Conservation (phyloP, 2,888 invertebrate genomes). For the Cryptops parisi region DNA sequence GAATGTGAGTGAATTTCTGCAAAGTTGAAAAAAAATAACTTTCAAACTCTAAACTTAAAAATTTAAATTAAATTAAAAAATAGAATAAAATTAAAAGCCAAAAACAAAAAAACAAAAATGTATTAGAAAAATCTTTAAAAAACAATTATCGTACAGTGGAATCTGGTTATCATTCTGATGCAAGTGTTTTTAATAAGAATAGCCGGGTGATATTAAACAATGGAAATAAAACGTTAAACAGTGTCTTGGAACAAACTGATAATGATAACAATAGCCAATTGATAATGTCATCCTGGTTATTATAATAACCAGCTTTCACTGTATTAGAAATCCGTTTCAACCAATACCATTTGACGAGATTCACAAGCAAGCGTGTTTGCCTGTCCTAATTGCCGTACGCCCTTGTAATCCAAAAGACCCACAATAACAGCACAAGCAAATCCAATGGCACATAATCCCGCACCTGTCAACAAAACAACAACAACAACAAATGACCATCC, state of each 20-base stretch:
- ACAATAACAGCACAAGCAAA: conserved; percentile 31
- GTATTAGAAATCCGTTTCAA: too few species aligned
- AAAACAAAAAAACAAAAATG: not conserved
- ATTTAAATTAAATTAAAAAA: too few species aligned
- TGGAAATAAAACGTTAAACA: too few species aligned
- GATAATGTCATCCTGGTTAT: too few species aligned
- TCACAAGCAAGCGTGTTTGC: not conserved
- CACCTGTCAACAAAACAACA: conserved; percentile 24
- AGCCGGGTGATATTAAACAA: too few species aligned
- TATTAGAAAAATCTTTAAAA: not conserved
- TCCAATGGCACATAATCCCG: conserved; percentile 31
- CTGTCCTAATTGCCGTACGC: conserved; percentile 1
- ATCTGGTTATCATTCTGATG: not conserved
- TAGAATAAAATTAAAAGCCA: conserved; percentile 21
- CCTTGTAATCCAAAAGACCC: conserved; percentile 29
- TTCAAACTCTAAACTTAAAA: too few species aligned
- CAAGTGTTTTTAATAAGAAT: conserved; percentile 19
- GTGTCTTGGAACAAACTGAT: too few species aligned
- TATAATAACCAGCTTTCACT: too few species aligned
- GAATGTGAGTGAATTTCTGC: conserved; percentile 31
- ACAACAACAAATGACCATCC: not conserved
- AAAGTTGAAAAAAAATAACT: too few species aligned
- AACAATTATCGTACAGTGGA: not conserved
- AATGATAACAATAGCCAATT: too few species aligned
- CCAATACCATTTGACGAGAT: not conserved